Base-by-base conservation (phyloP, 2,113 vertebrate species). In the Gambusia holbrooki region DNA sequence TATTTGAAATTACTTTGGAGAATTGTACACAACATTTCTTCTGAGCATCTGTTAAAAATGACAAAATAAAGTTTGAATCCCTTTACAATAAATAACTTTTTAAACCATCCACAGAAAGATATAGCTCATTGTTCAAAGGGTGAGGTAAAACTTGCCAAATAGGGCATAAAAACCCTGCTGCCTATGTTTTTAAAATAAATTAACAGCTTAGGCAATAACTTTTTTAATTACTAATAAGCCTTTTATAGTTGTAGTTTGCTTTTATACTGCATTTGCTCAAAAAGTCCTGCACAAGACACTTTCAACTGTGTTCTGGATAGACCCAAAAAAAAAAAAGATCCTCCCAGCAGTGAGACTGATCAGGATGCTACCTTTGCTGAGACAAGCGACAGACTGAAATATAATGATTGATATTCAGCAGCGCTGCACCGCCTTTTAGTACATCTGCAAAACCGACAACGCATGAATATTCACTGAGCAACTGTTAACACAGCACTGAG, bases 401-500 rank as follows among this genome's bases (percentile, higher is more conserved):
- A 90, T 78, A 66, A 82, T 74, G 74, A 93, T 94, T 94, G 91
- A 90, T 94, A 94, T 95, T 94, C 92, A 92, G 79, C 73, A 76
- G 87, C 62, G 80, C 79, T 54, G 80, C 30, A 69, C n/a, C 40
- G 62, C 73, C 84, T 84, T 82, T 86, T 86, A 91, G 91, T 93
- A 88, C 82, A 91, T 90, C 74, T 77, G 82, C 76, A 88, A 87
- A 87, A 84, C 82, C 87, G 84, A 85, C 76, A 79, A 83, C 48
- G 66, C 88, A 94, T 94, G 91, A 93, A 94, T 94, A 94, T 94
- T 94, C 92, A 94, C 86, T 11, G 69, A 76, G 74, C 80, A 77
- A 79, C 87, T 90, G 91, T 88, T 88, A 89, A 88, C 89, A 88
- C 89, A 91, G 93, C 88, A 91, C 91, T 91, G 89, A 90, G 85